A percentile compares a stretch with the other conserved stretches of the same genome.
Evolutionary conservation across 2,113 vertebrate genomes (phyloP).

Genomic region (Neolamprologus toae): DNA sequence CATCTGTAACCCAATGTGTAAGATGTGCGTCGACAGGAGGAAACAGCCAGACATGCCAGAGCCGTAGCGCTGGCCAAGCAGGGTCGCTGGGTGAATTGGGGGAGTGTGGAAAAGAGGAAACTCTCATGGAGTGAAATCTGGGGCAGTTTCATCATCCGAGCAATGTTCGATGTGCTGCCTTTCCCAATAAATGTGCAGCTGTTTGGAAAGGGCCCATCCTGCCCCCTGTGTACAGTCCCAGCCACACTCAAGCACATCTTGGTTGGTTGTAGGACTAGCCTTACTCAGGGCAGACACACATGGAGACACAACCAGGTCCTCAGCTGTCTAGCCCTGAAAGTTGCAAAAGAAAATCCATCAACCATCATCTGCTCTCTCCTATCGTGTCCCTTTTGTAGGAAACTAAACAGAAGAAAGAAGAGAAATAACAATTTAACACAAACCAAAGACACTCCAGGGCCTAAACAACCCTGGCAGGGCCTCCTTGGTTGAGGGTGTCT

Average conservation of each 20-base stretch:
- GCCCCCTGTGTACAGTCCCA: background rate
- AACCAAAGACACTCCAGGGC: background rate
- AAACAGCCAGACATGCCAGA: background rate
- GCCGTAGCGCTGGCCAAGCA: background rate
- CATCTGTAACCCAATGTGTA: accelerated
- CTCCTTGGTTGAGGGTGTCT: background rate
- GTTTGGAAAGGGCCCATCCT: background rate
- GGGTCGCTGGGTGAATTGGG: background rate
- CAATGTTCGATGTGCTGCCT: background rate
- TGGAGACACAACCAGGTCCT: background rate
- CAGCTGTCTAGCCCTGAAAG: background rate
- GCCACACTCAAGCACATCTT: background rate
- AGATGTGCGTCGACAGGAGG: accelerated
- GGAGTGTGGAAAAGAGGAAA: background rate
- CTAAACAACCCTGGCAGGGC: accelerated
- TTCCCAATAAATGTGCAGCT: accelerated
- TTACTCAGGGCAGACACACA: background rate
- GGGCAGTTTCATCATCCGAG: accelerated
- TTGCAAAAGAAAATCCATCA: background rate
- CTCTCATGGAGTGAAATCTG: background rate
- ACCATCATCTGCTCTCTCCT: too few species aligned
- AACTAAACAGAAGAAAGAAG: background rate
- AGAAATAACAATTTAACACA: background rate
- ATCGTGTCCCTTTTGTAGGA: accelerated
- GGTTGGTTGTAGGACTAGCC: accelerated